Conservation (phyloP, 2,797 vertebrate genomes). For the Falco columbarius region DNA sequence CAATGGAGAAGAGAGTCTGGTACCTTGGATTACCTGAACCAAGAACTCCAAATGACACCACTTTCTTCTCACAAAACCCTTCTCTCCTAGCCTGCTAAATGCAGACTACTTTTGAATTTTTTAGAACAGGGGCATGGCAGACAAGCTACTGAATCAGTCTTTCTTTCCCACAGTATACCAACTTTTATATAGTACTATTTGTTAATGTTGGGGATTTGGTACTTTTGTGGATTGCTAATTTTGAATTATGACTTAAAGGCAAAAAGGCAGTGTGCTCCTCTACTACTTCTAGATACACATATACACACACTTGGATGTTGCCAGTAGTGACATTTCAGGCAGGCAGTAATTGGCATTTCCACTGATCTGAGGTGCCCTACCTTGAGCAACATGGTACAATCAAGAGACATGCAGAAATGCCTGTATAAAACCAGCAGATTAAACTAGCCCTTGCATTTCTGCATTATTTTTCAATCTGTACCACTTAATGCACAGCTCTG, state of each 20-base stretch:
- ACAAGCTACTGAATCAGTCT: not conserved
- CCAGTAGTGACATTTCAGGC: not conserved
- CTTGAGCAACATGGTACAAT: not conserved
- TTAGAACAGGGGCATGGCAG: not conserved
- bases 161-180: not conserved
- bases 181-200: not conserved
- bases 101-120: not conserved
- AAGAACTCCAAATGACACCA: not conserved
- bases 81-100: not conserved
- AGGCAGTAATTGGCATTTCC: not conserved
- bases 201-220: not conserved
- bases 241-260: not conserved
- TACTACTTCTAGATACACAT: not conserved
- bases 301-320: not conserved
- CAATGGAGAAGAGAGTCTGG: not conserved
- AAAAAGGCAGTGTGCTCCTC: not conserved
- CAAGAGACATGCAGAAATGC: not conserved
- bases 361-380: not conserved
- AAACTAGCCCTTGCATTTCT: not conserved
- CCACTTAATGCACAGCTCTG: not conserved
- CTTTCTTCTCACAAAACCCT: not conserved
- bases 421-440: not conserved
- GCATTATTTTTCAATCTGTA: not conserved
- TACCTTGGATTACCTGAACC: not conserved
- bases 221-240: not conserved